Conservation (phyloP, 2,888 invertebrate species). For the Entomobrya proxima region DNA sequence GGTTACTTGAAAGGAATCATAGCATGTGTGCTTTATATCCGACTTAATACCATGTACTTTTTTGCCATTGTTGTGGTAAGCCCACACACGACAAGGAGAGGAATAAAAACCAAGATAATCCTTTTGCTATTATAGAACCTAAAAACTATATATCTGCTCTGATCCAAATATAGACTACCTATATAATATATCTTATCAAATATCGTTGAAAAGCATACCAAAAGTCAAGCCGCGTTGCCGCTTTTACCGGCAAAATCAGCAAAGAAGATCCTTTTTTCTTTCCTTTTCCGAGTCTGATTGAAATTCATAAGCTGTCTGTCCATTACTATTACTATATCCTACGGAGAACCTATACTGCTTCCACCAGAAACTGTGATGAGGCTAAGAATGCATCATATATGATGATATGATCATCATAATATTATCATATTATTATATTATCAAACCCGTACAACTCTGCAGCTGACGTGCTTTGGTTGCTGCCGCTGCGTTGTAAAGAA, state of each 20-base stretch:
- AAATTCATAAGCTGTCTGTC: constrained; percentile 55
- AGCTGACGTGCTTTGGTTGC: constrained; percentile 11
- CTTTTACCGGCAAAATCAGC: constrained; percentile 18
- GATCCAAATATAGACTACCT: too few species aligned
- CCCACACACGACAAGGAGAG: not conserved
- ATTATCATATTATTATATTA: constrained; percentile 27
- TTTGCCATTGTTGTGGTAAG: constrained; percentile 30
- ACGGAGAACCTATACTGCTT: not conserved
- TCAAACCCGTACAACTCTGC: constrained; percentile 28
- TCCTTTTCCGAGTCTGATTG: constrained; percentile 40
- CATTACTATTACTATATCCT: constrained; percentile 46
- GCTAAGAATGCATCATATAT: too few species aligned
- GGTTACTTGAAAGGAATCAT: not conserved
- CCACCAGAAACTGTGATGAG: too few species aligned
- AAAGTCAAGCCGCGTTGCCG: constrained; percentile 7
- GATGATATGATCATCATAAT: constrained; percentile 36
- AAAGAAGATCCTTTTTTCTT: not conserved
- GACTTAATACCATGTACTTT: not conserved
- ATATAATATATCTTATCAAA: too few species aligned
- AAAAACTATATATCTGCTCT: not conserved
- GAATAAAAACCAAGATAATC: constrained; percentile 31
- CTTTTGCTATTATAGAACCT: not conserved
- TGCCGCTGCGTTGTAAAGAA: not conserved
- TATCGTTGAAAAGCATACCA: not conserved
- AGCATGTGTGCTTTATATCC: not conserved